Evolutionary conservation across 2,113 vertebrate genomes (phyloP).

Genomic region (Dicaeum eximium): DNA sequence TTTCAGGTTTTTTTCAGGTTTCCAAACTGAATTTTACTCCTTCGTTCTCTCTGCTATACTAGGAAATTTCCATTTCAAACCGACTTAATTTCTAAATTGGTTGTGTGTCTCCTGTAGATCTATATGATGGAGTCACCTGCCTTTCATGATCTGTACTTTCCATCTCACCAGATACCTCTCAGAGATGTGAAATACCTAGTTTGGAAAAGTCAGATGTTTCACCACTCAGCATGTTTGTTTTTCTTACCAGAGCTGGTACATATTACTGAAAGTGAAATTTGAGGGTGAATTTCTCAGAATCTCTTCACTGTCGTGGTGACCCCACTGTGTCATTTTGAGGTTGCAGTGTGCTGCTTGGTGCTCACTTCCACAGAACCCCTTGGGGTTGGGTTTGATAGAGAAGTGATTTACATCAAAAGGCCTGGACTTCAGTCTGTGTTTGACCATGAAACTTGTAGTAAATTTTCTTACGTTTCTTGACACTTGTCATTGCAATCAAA

Average conservation of each 20-base stretch:
- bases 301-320: neutral
- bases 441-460: neutral
- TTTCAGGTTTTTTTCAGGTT: neutral
- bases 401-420: neutral
- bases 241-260: neutral
- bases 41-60: neutral
- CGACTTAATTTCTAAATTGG: neutral
- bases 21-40: neutral
- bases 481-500: neutral
- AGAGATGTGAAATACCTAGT: neutral
- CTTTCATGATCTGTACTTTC: neutral
- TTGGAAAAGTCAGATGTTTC: neutral
- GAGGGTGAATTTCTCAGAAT: neutral
- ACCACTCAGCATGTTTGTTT: accelerated
- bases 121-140: neutral
- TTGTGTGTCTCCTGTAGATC: neutral
- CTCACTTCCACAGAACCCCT: neutral
- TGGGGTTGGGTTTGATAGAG: neutral
- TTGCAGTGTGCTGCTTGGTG: neutral
- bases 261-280: neutral
- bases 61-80: neutral
- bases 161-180: neutral
- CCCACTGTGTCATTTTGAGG: neutral
- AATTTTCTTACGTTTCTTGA: neutral
- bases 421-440: neutral